These are phyloP conservation scores for Elymnias hypermnestra DNA, from an alignment of 1,140 invertebrate genomes.

Conservation along the genomic window DNA sequence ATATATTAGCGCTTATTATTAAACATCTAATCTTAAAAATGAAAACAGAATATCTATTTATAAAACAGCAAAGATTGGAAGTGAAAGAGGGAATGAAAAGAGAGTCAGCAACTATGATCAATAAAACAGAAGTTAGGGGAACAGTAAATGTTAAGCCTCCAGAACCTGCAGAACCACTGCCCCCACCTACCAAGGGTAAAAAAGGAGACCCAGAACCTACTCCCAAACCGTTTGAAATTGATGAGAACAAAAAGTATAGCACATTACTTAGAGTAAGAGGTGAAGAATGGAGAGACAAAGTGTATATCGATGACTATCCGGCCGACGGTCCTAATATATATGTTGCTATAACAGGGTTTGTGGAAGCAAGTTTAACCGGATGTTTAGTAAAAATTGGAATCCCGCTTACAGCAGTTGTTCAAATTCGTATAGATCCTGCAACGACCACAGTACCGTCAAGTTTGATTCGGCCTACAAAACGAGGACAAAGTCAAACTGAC, in stretches of 20 bases:
- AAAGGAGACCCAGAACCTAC: constrained; percentile 24
- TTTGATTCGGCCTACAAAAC: constrained; percentile 32
- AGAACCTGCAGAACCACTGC: constrained; percentile 18
- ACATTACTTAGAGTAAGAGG: constrained; percentile 68
- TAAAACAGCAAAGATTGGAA: constrained; percentile 50
- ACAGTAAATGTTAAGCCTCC: constrained; percentile 29
- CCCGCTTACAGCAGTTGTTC: constrained; percentile 67
- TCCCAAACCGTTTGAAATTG: constrained; percentile 22
- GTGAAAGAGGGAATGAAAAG: constrained; percentile 52
- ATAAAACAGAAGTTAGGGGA: constrained; percentile 44
- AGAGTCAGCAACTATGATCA: constrained; percentile 61
- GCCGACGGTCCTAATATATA: constrained; percentile 74
- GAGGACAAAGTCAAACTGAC: constrained; percentile 51
- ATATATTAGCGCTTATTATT: constrained; percentile 59
- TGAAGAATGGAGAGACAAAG: constrained; percentile 76
- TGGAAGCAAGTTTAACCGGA: constrained; percentile 58
- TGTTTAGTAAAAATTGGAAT: constrained; percentile 68
- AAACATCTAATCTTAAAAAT: constrained; percentile 65
- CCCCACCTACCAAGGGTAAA: constrained; percentile 32
- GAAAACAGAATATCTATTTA: constrained; percentile 64
- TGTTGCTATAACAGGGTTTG: constrained; percentile 74
- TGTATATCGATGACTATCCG: constrained; percentile 74
- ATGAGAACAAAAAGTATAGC: constrained; percentile 64
- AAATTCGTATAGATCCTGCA: constrained; percentile 44
- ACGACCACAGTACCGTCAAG: constrained; percentile 25